Evolutionary conservation across 1,140 invertebrate species (phyloP), one percentile per base, ranked within the genome.

Genomic region (Nasonia vitripennis): DNA sequence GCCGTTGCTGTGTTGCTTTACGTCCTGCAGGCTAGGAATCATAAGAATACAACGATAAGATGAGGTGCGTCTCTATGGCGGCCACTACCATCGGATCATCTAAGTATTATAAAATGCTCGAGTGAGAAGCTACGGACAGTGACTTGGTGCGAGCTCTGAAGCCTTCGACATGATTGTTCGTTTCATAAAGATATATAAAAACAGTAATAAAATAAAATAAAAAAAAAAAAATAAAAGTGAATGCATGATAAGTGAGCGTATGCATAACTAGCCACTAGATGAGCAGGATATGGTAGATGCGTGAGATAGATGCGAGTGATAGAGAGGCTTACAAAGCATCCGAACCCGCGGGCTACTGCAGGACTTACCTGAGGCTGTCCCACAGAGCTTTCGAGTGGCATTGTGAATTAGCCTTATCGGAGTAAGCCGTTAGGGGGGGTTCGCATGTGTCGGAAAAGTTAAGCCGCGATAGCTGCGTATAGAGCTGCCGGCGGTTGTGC

Each of bases 1-100:
- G 41, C 82, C 84, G 79, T 88, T 89, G 74, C 86, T 91, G 74
- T 88, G 89, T 84, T 87, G 86, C 81, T 88, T 78, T 27, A 70
- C 70, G 77, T 79, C 62, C 62, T 82, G 80, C 51, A 87, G 45
- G 81, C 70, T 78, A 81, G 41, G 86, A 83, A 86, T 77, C n/a
- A 84, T 45, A 71, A 78, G 67, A 78, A 73, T 70, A 75, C 27
- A 83, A 10, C 68, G 79, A 48, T 55, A 68, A 78, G 71, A 78
- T 86, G 86, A 81, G 81, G 78, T 0, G 86, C 41, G 87, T 73
- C 68, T 27, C 27, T 27, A 34, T 3, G 4, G 10, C 27, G 68
- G 9, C 23, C 55, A 62, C 55, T 62, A 62, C 55, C 4, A 62
- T 62, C 55, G 55, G 55, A 62, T 17, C 51, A 14, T 55, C 51